A percentile compares a stretch with the other conserved stretches of the same genome.
These are phyloP conservation scores for Pristis pectinata DNA, from an alignment of 2,797 vertebrate species.

Conservation along the genomic window DNA sequence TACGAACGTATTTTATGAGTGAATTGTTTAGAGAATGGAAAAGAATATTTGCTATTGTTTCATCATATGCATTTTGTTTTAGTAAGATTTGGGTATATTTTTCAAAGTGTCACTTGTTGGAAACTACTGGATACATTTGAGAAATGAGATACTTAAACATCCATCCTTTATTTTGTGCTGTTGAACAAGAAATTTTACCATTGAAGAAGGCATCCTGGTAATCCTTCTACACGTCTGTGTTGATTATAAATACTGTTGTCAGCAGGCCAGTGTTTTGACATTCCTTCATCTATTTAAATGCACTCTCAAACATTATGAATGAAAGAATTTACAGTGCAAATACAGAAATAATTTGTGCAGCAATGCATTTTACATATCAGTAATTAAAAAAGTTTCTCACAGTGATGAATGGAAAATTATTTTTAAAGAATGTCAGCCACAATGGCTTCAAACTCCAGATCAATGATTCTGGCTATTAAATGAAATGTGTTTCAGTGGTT, in stretches of 20 bases:
- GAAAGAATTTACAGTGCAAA: neutral
- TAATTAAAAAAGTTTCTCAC: neutral
- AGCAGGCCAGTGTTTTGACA: neutral
- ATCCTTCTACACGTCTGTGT: neutral
- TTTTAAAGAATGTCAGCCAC: neutral
- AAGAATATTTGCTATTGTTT: neutral
- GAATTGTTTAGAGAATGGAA: too few species aligned
- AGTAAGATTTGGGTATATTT: neutral
- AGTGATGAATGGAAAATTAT: neutral
- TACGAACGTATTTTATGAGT: too few species aligned
- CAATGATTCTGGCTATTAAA: neutral
- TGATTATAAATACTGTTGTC: neutral
- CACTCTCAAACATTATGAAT: neutral
- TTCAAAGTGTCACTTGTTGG: neutral
- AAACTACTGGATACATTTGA: neutral
- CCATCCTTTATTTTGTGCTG: neutral
- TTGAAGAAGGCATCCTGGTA: neutral
- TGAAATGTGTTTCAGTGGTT: neutral
- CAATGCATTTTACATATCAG: neutral
- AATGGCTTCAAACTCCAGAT: neutral
- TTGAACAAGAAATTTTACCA: neutral
- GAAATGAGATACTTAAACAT: neutral
- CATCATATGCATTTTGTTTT: neutral
- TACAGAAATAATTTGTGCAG: neutral
- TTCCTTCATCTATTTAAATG: neutral